Evolutionary conservation across 2,113 vertebrate genomes (phyloP).

Genomic region (Gambusia holbrooki): DNA sequence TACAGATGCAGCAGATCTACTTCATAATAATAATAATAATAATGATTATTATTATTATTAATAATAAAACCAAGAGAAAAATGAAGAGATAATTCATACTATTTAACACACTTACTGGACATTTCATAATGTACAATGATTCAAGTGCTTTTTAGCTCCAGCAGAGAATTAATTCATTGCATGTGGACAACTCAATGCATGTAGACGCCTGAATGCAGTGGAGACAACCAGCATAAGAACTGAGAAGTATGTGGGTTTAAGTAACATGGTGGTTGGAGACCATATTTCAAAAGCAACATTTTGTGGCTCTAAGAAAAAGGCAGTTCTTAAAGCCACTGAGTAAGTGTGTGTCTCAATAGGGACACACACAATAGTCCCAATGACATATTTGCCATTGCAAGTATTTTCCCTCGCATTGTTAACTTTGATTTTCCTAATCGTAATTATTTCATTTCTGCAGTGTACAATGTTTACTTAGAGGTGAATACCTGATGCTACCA

Average conservation of each 20-base stretch:
- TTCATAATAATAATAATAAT: too few species aligned
- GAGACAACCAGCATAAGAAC: neutral
- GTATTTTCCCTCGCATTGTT: neutral
- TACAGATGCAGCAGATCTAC: too few species aligned
- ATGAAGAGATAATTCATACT: too few species aligned
- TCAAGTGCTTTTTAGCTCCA: too few species aligned
- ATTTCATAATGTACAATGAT: too few species aligned
- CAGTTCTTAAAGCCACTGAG: too few species aligned
- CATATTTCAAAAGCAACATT: neutral
- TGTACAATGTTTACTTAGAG: neutral
- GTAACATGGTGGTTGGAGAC: neutral
- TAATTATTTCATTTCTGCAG: neutral
- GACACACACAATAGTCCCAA: neutral
- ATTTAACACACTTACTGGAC: too few species aligned
- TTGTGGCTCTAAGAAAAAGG: neutral
- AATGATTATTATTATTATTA: too few species aligned
- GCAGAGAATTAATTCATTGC: neutral
- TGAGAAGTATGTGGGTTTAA: neutral
- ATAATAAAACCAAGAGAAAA: too few species aligned
- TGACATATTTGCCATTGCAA: neutral
- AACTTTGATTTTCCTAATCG: neutral
- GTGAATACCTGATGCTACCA: neutral
- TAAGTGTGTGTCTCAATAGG: too few species aligned
- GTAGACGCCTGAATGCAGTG: neutral
- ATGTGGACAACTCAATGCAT: neutral